Conservation (phyloP, 2,113 vertebrate genomes). For the Podiceps cristatus region DNA sequence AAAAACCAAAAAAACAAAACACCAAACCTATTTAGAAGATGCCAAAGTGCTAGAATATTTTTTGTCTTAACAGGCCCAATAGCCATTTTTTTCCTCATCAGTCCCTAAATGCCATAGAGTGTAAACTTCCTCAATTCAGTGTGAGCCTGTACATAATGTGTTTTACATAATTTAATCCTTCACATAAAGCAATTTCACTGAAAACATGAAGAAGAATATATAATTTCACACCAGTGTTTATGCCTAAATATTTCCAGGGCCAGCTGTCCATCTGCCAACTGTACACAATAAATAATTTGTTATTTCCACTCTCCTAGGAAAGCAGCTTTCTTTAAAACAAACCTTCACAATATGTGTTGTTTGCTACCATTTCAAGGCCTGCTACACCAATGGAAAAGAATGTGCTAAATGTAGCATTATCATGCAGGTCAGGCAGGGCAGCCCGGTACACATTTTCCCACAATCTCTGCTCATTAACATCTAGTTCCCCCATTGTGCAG, state of each 20-base stretch:
- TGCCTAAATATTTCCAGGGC: constrained; percentile 27
- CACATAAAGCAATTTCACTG: neutral
- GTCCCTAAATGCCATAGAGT: neutral
- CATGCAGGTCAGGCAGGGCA: constrained; percentile 73
- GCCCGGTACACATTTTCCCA: constrained; percentile 69
- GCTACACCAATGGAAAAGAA: constrained; percentile 71
- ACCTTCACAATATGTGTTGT: constrained; percentile 53
- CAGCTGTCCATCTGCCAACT: constrained; percentile 17
- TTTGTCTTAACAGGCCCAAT: neutral
- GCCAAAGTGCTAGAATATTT: neutral
- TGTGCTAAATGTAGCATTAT: constrained; percentile 78
- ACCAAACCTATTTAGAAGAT: neutral
- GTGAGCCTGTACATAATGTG: fast-evolving
- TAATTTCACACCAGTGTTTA: neutral
- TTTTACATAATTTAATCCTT: neutral
- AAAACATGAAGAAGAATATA: constrained; percentile 19
- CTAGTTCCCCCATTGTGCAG: constrained; percentile 72
- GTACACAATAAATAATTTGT: constrained; percentile 49
- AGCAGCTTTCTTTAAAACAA: constrained; percentile 60
- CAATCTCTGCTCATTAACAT: constrained; percentile 76
- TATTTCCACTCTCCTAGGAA: constrained; percentile 60
- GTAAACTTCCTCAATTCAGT: neutral
- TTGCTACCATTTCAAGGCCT: constrained; percentile 66
- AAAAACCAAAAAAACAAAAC: neutral
- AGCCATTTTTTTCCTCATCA: neutral